Base-by-base conservation (phyloP, 2,888 invertebrate species). In the Cosmia pyralina region DNA sequence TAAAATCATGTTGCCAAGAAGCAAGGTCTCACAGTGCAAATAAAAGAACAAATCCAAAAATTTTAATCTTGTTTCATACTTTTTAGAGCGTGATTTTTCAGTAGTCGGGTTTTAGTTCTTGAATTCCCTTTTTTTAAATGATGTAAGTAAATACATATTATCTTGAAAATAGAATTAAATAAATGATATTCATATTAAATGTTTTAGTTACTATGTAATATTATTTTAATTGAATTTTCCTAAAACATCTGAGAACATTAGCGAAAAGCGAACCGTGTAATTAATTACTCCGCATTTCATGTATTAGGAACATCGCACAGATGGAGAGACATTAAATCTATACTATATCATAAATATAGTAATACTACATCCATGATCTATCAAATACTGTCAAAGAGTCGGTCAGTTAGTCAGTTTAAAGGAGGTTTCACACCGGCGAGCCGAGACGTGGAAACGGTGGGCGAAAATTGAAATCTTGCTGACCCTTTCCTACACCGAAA, bases 241-340 rank as follows among this genome's bases (percentile, higher is more conserved):
- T 48, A 7, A 77, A 85, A 82, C 59, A 85, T 70, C 46, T 62
- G 70, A 63, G 78, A 82, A 74, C 71, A 82, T 84, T 72, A 72
- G 67, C 41, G 68, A 58, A 75, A 63, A 82, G 62, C 65, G 78
- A 52, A 57, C 48, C 64, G 53, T 72, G 63, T 85, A 75, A 83
- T 85, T 85, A 83, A 83, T 82, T 78, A 85, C 62, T 72, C 17
- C 48, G 44, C 65, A 58, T 72, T 75, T 70, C 41, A 50, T 69
- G 60, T 59, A 52, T 69, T 41, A 82, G 67, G 85, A 59, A 59
- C 58, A 75, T 6, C 82, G 74, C 41, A 69, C 71, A 74, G 5
- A 38, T 55, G 8, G 22, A 17, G 15, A 17, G 17, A 17, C 0
- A 28, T 60, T 60, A 3, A 44, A 22, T 60, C n/a, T 53, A 38